Evolutionary conservation across 2,888 invertebrate species (phyloP).

Genomic region (Chrysolina haemoptera): DNA sequence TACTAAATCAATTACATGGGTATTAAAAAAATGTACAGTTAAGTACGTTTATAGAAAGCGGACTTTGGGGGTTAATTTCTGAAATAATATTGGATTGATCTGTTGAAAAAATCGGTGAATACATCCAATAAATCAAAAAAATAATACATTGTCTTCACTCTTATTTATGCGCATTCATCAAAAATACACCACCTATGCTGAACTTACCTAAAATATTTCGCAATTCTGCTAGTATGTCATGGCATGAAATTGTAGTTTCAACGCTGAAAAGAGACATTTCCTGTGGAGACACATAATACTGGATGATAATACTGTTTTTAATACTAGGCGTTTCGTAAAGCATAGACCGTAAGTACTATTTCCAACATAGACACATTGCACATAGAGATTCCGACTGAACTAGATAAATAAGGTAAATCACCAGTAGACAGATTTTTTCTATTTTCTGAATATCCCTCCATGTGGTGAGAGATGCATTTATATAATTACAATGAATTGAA

Average conservation of each 20-base stretch:
- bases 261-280: constrained; percentile 30
- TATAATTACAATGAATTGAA: constrained; percentile 30
- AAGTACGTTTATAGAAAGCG: neutral
- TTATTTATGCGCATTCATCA: neutral
- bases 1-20: neutral
- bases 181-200: constrained; percentile 37
- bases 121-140: too few relatives aligned
- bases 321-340: constrained; percentile 26
- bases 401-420: constrained; percentile 60
- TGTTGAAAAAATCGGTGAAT: too few relatives aligned
- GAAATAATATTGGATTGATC: constrained; percentile 6
- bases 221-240: constrained; percentile 42
- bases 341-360: constrained; percentile 25
- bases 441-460: constrained; percentile 49
- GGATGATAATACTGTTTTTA: constrained; percentile 34
- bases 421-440: constrained; percentile 43
- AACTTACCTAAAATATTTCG: constrained; percentile 55
- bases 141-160: too few relatives aligned
- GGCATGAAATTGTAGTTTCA: constrained; percentile 32
- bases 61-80: constrained; percentile 17
- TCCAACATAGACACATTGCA: neutral
- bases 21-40: constrained; percentile 24
- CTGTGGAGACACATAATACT: constrained; percentile 35
- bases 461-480: constrained; percentile 45
- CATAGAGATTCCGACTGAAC: constrained; percentile 57